Percentiles rank a stretch among this genome's conserved stretches.
Conservation (phyloP, 2,113 vertebrate genomes). For the Pelvicachromis taeniatus region DNA sequence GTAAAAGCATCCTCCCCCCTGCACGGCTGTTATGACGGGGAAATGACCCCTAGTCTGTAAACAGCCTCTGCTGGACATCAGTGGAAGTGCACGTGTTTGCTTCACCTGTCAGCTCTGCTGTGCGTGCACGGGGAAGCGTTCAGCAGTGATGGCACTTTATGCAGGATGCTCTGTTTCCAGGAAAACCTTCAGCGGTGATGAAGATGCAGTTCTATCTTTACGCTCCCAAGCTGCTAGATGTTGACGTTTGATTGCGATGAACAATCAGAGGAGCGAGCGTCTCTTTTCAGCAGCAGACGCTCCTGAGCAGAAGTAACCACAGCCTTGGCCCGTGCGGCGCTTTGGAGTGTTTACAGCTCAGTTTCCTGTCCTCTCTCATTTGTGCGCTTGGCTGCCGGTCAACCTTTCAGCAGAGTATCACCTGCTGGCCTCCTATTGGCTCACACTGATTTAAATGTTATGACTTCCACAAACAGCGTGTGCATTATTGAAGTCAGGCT, state of each 20-base stretch:
- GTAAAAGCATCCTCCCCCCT: neutral
- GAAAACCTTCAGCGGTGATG: neutral
- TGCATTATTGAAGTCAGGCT: neutral
- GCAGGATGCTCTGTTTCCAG: no score
- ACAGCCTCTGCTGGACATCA: neutral
- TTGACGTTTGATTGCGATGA: neutral
- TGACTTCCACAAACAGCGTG: neutral
- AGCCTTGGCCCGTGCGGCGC: neutral
- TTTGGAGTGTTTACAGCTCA: neutral
- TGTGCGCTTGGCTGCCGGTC: neutral
- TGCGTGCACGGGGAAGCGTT: neutral
- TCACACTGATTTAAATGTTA: neutral
- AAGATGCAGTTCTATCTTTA: neutral
- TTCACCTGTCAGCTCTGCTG: neutral
- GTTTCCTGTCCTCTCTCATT: neutral
- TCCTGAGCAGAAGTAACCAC: neutral
- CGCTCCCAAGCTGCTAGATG: neutral
- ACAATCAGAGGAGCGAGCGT: neutral
- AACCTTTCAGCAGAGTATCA: neutral
- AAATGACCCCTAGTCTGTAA: neutral
- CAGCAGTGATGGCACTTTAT: rapidly evolving
- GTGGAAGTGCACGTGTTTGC: neutral
- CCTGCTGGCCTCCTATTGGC: neutral
- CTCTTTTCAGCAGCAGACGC: neutral
- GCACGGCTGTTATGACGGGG: neutral